phyloP scores from a whole-genome alignment of 2,797 vertebrate genomes.

The Alfaro cultratus region DNA sequence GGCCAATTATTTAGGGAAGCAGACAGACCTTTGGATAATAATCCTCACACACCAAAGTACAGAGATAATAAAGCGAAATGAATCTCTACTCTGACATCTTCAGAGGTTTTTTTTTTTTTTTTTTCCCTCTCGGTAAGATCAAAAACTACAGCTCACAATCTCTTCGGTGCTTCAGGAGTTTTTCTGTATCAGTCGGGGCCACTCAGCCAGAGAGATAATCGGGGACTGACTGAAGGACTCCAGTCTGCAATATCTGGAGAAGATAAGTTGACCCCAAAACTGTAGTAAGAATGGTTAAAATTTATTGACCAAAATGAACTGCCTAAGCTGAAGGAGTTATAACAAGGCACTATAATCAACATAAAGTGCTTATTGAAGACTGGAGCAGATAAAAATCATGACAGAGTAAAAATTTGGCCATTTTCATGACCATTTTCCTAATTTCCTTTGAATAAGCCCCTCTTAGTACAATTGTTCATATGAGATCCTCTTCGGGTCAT shows the following conservation, averaged over 20 bases:
- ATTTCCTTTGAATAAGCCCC: slow-evolving; percentile 49
- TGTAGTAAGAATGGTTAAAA: background rate
- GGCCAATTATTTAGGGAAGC: background rate
- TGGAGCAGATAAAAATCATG: slow-evolving; percentile 25
- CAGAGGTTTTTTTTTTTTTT: background rate
- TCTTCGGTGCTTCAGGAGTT: background rate
- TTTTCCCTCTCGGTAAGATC: background rate
- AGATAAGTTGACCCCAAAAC: background rate
- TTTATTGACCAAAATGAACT: slow-evolving; percentile 26
- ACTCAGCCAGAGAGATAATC: slow-evolving; percentile 28
- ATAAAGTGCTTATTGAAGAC: slow-evolving; percentile 68
- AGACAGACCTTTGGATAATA: background rate
- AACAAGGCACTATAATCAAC: slow-evolving; percentile 76
- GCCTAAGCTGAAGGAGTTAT: slow-evolving; percentile 36
- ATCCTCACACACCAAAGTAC: background rate
- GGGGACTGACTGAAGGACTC: slow-evolving; percentile 14
- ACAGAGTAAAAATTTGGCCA: slow-evolving; percentile 11
- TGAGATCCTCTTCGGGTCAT: slow-evolving; percentile 10
- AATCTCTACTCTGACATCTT: background rate
- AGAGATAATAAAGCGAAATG: background rate
- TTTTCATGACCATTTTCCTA: slow-evolving; percentile 22
- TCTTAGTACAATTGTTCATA: slow-evolving; percentile 48
- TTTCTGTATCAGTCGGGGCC: slow-evolving; percentile 18
- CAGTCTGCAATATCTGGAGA: slow-evolving; percentile 10
- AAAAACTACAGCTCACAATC: slow-evolving; percentile 2